Percentiles rank a stretch among this genome's conserved stretches.
Conservation (phyloP, 2,797 vertebrate species). For the Ibycter americanus region DNA sequence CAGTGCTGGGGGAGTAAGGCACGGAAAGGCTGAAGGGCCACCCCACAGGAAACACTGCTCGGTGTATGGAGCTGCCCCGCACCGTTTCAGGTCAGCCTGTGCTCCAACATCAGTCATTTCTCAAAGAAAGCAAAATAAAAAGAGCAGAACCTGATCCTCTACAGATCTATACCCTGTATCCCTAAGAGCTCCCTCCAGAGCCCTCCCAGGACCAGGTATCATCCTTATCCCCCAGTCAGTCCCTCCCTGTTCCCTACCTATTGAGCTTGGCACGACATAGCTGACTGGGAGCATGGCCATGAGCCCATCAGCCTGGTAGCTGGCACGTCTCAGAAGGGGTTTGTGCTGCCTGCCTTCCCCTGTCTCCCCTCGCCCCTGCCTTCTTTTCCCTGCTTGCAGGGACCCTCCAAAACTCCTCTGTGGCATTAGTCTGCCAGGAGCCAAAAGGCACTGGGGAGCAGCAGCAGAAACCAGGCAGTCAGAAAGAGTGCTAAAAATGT, state of each 20-base stretch:
- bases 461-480: not conserved
- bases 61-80: fast-evolving
- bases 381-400: not conserved
- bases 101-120: not conserved
- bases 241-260: not conserved
- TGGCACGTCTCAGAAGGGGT: not conserved
- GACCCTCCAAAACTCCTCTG: not conserved
- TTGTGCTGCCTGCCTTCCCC: not conserved
- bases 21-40: not conserved
- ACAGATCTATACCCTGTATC: not conserved
- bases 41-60: fast-evolving
- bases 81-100: fast-evolving
- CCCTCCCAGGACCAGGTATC: not conserved
- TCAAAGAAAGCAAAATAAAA: not conserved
- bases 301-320: not conserved
- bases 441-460: not conserved
- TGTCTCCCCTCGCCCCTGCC: not conserved
- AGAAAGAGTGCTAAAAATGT: not conserved
- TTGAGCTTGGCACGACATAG: fast-evolving
- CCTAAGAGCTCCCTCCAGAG: not conserved
- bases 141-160: not conserved
- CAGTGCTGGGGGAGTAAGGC: fast-evolving
- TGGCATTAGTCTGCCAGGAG: not conserved
- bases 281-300: not conserved
- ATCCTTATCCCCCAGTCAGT: fast-evolving